Evolutionary conservation across 2,797 vertebrate species (phyloP), one percentile per base, ranked within the genome.

Genomic region (Acanthopagrus latus): DNA sequence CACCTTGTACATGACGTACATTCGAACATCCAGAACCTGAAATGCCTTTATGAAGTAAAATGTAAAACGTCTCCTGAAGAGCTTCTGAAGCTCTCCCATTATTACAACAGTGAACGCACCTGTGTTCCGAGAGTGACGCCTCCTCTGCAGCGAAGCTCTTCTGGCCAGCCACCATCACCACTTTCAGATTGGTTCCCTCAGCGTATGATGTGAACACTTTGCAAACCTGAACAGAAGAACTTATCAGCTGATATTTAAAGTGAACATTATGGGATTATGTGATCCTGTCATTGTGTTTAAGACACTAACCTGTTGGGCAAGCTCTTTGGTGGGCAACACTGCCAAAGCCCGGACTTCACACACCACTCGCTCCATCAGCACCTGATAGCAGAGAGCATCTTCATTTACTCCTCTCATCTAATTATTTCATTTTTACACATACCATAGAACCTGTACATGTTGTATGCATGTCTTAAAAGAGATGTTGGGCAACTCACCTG

Each of bases 291-390:
- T 50, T 44, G 18, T 69, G 55, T 4, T 12, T 55, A 20, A 55
- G 17, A 9, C 13, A 74, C 68, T 29, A 29, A 99, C 98, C 97
- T 99, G 98, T 58, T 98, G 97, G 51, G 97, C 97, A 16, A 99
- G 93, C 79, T 99, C 98, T 92, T 99, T 99, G 46, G 98, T 99
- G 20, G 98, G 98, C 71, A 99, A 77, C 74, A 99, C 95, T 0
- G 90, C 96, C 92, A 99, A 81, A 56, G 96, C 98, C 3, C 97
- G 95, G 14, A 99, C 90, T 72, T 93, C 93, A 90, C 97, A 96
- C 77, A 98, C 95, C 2, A 96, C 96, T 8, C 97, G 94, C 43
- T 91, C 76, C 64, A 95, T 90, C 80, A 99, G 91, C 9, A 95
- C 95, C 98, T 99, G 85, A 8, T 0, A 70, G 48, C 6, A 18